Base-by-base conservation (phyloP, 2,113 vertebrate species). In the Gnathonemus longibarbis region DNA sequence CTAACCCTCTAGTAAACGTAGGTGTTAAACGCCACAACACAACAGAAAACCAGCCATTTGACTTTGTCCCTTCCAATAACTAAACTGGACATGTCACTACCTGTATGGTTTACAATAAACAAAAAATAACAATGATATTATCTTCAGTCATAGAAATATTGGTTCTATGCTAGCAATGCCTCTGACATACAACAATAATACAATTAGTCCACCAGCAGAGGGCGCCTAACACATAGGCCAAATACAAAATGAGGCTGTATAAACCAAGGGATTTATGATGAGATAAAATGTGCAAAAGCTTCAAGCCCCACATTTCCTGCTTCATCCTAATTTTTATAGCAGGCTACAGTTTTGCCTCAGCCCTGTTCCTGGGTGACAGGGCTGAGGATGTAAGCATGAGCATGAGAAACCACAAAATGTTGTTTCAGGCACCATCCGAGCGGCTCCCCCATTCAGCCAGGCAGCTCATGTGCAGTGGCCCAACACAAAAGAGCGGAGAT, bases 401-500 rank as follows among this genome's bases (percentile, higher is more conserved):
- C 84, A 89, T 70, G 80, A 50, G 84, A 86, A 62, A 49, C 8
- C 80, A 39, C 80, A 89, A 84, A n/a, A 35, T 89, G 90, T 90
- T 90, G 89, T 91, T 92, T 87, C 86, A 84, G 74, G 35, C 74
- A 87, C 58, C n/a, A 89, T 90, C 89, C 35, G 48, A 80, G 45
- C 58, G 39, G 83, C 83, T 87, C 90, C 58, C 80, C 45, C 84
- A 91, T 92, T 93, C 89, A 92, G 90, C 84, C 6, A 31, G 31
- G 85, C 87, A 91, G 85, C 90, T 91, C 62, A 91, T 83, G 90
- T 91, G 90, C 87, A 89, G 35, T 77, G 87, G 89, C 84, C 66
- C 58, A 24, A 27, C 46, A 45, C 87, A 70, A 91, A 90, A 42
- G 56, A 87, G 35, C 3, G 27, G 70, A 42, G 24, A 27, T 45